Evolutionary conservation across 64 coral and sea anemone genomes (phyloP).

Genomic region (Porites lutea): DNA sequence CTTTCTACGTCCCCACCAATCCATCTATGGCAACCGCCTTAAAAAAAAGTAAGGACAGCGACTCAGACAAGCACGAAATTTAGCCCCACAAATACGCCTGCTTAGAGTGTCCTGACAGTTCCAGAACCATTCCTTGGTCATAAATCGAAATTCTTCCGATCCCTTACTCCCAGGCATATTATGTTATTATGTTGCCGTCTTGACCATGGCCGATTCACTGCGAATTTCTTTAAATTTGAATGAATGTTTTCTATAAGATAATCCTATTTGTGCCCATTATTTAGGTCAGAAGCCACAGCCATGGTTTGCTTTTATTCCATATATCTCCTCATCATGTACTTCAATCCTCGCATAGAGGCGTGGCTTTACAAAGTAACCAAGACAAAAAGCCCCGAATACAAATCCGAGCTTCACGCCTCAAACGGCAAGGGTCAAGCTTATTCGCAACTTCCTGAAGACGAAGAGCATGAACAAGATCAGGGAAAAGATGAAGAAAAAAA

Average conservation of each 20-base stretch:
- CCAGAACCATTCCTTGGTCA: no score
- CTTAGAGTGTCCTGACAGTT: no score
- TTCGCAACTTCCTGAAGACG: constrained; percentile 27
- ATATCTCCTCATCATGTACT: constrained; percentile 96
- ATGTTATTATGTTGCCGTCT: no score
- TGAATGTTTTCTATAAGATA: not conserved
- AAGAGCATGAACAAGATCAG: not conserved
- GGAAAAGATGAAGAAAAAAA: constrained; percentile 30
- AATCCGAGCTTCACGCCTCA: constrained; percentile 85
- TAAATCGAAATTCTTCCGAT: no score
- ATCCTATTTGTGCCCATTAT: not conserved
- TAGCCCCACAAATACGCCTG: no score
- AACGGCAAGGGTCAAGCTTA: constrained; percentile 40
- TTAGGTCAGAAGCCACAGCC: constrained; percentile 94
- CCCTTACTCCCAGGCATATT: no score
- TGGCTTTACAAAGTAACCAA: constrained; percentile 93
- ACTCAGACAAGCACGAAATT: no score
- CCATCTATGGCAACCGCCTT: no score
- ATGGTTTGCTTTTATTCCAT: constrained; percentile 97
- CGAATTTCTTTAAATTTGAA: not conserved
- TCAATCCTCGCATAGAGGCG: constrained; percentile 91
- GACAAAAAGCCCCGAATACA: constrained; percentile 75
- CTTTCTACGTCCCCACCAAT: no score
- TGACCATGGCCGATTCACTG: no score
- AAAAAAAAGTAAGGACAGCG: no score